Conservation (phyloP, 1,140 invertebrate species). For the Nomia melanderi region DNA sequence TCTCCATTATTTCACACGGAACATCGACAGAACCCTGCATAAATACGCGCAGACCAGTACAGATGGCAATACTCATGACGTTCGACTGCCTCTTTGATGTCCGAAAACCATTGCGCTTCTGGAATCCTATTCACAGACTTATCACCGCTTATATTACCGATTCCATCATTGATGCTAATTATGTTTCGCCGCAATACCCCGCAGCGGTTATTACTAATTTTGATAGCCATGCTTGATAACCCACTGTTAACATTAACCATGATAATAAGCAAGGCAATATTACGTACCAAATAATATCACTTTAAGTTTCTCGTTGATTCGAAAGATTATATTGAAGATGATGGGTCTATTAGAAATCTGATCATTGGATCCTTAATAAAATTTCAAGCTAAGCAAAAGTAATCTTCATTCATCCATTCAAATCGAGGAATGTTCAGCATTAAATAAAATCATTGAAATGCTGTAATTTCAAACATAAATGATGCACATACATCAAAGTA, state of each 20-base stretch:
- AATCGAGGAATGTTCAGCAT: too few species aligned
- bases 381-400: too few species aligned
- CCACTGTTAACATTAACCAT: background rate
- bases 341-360: too few species aligned
- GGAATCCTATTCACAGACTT: conserved; percentile 21
- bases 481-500: too few species aligned
- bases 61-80: conserved; percentile 1
- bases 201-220: conserved; percentile 1
- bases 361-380: too few species aligned
- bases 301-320: too few species aligned
- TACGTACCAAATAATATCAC: background rate
- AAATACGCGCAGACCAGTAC: background rate
- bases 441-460: too few species aligned
- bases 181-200: too few species aligned
- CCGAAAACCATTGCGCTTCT: conserved; percentile 27
- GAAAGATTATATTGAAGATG: too few species aligned
- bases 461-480: too few species aligned
- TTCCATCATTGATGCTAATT: conserved; percentile 27
- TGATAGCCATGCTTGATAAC: background rate
- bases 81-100: conserved; percentile 23
- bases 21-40: conserved; percentile 12
- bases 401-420: too few species aligned
- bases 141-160: conserved; percentile 18
- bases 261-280: background rate
- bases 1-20: too few species aligned